phyloP scores from a whole-genome alignment of 2,888 invertebrate species.

The Drosophila robusta region DNA sequence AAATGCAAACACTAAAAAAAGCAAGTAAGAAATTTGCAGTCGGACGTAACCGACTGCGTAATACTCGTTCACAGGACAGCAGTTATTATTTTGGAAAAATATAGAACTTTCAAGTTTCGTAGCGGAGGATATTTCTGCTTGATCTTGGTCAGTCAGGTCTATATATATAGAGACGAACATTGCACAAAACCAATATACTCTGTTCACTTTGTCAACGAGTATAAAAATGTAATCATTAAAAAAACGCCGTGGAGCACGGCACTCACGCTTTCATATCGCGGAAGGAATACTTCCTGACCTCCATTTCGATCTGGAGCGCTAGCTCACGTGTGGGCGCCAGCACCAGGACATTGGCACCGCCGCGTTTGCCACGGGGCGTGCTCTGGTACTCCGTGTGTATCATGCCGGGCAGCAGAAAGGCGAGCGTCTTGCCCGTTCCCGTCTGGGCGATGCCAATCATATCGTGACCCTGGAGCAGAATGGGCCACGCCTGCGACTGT shows the following conservation, averaged over 20 bases:
- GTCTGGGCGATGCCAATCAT: constrained; percentile 98
- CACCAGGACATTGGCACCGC: constrained; percentile 94
- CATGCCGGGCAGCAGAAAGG: constrained; percentile 95
- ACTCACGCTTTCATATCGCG: constrained; percentile 92
- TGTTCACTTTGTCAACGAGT: no score
- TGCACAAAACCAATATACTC: no score
- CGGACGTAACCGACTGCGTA: no score
- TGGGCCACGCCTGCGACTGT: constrained; percentile 97
- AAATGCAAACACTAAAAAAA: constrained; percentile 90
- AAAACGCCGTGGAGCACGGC: neutral
- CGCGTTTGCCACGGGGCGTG: constrained; percentile 89
- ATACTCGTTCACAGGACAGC: no score
- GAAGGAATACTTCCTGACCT: constrained; percentile 95
- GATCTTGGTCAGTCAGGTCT: no score
- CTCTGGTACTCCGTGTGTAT: constrained; percentile 96
- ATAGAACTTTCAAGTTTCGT: no score
- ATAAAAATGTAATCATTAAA: neutral
- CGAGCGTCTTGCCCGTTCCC: constrained; percentile 97
- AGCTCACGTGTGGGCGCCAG: constrained; percentile 97
- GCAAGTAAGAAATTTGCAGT: neutral
- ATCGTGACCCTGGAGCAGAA: constrained; percentile 95
- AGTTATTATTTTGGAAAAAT: no score
- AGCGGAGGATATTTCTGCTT: no score
- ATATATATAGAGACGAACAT: no score
- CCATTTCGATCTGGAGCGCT: constrained; percentile 96